These are phyloP conservation scores for Enoplosus armatus DNA, from an alignment of 2,797 vertebrate species.

Conservation along the genomic window DNA sequence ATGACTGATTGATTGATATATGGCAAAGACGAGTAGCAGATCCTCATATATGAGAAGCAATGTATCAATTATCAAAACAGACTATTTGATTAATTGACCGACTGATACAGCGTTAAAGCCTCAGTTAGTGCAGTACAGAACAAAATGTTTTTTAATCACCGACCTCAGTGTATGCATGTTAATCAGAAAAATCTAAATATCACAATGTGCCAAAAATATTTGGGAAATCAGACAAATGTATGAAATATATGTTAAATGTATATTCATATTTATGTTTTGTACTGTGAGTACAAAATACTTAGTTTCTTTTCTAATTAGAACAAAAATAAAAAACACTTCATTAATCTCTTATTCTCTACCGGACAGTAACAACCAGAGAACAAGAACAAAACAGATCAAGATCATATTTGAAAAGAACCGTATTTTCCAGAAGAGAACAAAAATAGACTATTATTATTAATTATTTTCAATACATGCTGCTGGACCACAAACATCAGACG, in stretches of 20 bases:
- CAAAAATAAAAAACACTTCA: not conserved
- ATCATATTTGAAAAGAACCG: not conserved
- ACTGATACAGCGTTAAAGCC: not conserved
- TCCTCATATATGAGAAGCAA: not conserved
- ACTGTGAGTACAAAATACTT: no score
- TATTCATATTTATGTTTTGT: accelerated
- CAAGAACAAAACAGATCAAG: not conserved
- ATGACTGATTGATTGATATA: no score
- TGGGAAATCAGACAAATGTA: not conserved
- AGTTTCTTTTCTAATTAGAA: not conserved
- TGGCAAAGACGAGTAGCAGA: not conserved
- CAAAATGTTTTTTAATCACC: not conserved
- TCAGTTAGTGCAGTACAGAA: not conserved
- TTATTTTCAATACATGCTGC: not conserved
- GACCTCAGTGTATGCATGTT: not conserved
- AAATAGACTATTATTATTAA: not conserved
- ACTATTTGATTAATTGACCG: not conserved
- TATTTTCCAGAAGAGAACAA: not conserved
- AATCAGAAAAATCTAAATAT: not conserved
- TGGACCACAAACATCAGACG: constrained; percentile 20
- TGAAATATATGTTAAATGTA: not conserved
- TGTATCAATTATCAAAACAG: no score
- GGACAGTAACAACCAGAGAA: not conserved
- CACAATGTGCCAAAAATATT: not conserved
- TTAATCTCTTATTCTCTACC: not conserved